Base-by-base conservation (phyloP, 2,797 vertebrate genomes). In the Macropus fuliginosus region DNA sequence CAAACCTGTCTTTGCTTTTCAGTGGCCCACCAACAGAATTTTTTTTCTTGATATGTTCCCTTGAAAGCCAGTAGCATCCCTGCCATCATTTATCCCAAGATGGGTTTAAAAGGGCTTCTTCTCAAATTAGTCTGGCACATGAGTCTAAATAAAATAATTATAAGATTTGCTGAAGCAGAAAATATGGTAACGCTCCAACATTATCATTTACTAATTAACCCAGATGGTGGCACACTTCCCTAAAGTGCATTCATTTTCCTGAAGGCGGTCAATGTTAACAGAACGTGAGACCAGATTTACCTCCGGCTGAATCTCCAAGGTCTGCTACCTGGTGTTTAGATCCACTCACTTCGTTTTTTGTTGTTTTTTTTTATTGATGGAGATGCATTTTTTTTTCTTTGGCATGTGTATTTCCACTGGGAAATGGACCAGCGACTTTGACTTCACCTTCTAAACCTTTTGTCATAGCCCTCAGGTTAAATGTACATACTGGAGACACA, bases 261-360 rank as follows among this genome's bases (percentile, higher is more conserved):
- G 96, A n/a, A 96, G 18, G 94, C 56, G 95, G 92, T 92, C 91
- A 92, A 96, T 97, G 96, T 97, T 96, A 98, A 96, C 93, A 93
- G 96, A 93, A 97, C 96, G 94, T 95, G 96, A 92, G 94, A 59
- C 46, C 91, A 95, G 40, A 96, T 94, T 95, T 95, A 93, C 56
- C 56, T 96, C 95, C 89, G 87, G 94, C 93, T 31, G 87, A 94
- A 31, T 94, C 90, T 95, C 91, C 92, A 93, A 95, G 93, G 50
- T 56, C 21, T 56, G 56, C 59, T 96, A 96, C 66, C 87, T 96
- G n/a, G 46, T 92, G 92, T 93, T 95, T 93, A 95, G 92, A 96
- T 96, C 10, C 52, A 24, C 34, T 91, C 9, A 50, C 40, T 81
- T 40, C 66, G 6, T 21, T 21, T 96, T 54, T 94, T 95, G 21